phyloP scores from a whole-genome alignment of 2,113 vertebrate genomes.

The Takifugu bimaculatus region DNA sequence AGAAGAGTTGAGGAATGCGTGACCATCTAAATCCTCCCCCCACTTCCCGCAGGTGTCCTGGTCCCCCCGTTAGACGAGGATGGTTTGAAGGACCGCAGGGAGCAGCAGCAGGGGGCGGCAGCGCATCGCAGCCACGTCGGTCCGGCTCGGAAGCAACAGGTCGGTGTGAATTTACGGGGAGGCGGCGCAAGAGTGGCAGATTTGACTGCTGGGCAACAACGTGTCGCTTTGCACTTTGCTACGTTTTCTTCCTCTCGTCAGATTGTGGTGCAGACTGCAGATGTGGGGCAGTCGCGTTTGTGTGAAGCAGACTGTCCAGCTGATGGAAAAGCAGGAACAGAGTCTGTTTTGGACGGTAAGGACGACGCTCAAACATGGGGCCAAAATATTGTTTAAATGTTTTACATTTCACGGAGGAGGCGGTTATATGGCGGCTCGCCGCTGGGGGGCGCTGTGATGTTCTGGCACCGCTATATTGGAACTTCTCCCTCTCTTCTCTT shows the following conservation, averaged over 20 bases:
- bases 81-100: constrained; percentile 8
- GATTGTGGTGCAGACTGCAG: constrained; percentile 10
- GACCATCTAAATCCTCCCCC: constrained; percentile 4
- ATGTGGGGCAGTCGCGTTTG: constrained; percentile 6
- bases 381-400: too few species aligned
- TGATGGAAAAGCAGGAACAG: not conserved
- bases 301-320: not conserved
- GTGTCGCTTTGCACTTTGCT: not conserved
- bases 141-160: constrained; percentile 23
- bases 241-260: constrained; percentile 19
- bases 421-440: too few species aligned
- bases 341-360: constrained; percentile 35
- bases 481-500: too few species aligned
- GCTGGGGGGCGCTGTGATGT: too few species aligned
- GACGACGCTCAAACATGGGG: not conserved
- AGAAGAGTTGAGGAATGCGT: constrained; percentile 13
- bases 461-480: too few species aligned
- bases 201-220: too few species aligned
- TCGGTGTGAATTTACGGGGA: not conserved
- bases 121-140: constrained; percentile 4
- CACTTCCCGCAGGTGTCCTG: constrained; percentile 14
- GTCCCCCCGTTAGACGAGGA: constrained; percentile 7
- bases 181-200: too few species aligned
- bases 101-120: constrained; percentile 6
- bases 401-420: too few species aligned